These are phyloP conservation scores for Rhineura floridana DNA, from an alignment of 2,113 vertebrate species.

Conservation along the genomic window DNA sequence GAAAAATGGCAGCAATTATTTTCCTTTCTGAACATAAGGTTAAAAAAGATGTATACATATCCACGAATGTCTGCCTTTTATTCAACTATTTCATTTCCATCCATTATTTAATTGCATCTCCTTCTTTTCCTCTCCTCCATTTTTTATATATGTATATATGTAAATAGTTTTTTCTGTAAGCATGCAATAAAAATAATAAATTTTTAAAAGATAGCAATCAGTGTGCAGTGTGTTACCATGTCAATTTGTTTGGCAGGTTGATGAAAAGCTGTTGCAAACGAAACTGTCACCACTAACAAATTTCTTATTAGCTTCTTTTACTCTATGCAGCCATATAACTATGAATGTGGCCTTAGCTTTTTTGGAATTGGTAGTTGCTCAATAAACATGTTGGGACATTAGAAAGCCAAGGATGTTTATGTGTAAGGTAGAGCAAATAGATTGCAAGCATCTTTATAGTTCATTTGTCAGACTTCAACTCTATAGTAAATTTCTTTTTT, in stretches of 20 bases:
- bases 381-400: not conserved
- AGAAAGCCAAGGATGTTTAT: not conserved
- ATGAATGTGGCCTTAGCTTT: conserved; percentile 16
- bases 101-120: no score
- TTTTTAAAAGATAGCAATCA: no score
- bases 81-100: no score
- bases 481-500: conserved; percentile 37
- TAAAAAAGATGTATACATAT: no score
- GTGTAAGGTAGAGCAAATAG: conserved; percentile 27
- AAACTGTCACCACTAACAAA: conserved; percentile 28
- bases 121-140: no score
- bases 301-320: conserved; percentile 1
- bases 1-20: conserved; percentile 15
- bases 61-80: no score
- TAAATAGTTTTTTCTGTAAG: no score
- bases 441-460: conserved; percentile 36
- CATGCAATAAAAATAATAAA: no score
- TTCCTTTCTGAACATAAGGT: no score
- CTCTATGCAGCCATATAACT: not conserved
- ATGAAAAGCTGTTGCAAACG: conserved; percentile 30
- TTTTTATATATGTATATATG: no score
- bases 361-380: conserved; percentile 5
- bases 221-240: not conserved
- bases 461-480: conserved; percentile 31
- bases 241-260: conserved; percentile 12